Conservation (phyloP, 2,888 invertebrate genomes). For the Hirtodrosophila trivittata region DNA sequence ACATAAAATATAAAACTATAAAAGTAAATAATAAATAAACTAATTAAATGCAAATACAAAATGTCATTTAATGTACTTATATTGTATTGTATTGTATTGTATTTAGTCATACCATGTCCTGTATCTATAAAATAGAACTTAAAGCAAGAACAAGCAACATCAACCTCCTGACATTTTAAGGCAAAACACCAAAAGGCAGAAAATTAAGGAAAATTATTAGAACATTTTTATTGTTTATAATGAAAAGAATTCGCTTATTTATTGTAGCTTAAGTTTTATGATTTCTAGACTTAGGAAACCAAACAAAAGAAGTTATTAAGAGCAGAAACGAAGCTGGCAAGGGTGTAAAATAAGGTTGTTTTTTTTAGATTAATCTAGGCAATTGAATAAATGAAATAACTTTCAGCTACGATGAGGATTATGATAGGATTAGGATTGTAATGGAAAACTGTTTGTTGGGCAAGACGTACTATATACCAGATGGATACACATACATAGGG, state of each 20-base stretch:
- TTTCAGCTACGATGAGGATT: conserved; percentile 28
- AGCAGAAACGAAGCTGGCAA: not conserved
- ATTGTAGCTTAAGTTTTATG: conserved; percentile 63
- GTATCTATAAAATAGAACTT: conserved; percentile 45
- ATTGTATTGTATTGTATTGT: conserved; percentile 39
- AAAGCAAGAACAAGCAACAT: conserved; percentile 22
- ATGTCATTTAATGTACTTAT: conserved; percentile 35
- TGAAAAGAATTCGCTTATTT: conserved; percentile 68
- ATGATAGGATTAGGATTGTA: conserved; percentile 14
- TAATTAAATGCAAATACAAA: conserved; percentile 31
- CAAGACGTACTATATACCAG: no score
- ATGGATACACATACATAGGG: no score
- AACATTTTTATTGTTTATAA: conserved; percentile 51
- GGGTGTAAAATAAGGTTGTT: conserved; percentile 69
- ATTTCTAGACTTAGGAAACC: conserved; percentile 52
- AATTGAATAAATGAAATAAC: conserved; percentile 30
- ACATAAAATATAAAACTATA: conserved; percentile 5
- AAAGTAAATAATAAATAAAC: not conserved
- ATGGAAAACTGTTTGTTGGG: not conserved
- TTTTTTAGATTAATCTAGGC: conserved; percentile 55
- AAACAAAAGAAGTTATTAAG: conserved; percentile 2
- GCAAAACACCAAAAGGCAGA: conserved; percentile 43
- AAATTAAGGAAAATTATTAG: conserved; percentile 3
- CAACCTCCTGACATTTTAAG: conserved; percentile 44
- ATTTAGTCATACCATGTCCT: conserved; percentile 45